These are phyloP conservation scores for Scolopax mira DNA, from an alignment of 2,113 vertebrate species.

Conservation along the genomic window DNA sequence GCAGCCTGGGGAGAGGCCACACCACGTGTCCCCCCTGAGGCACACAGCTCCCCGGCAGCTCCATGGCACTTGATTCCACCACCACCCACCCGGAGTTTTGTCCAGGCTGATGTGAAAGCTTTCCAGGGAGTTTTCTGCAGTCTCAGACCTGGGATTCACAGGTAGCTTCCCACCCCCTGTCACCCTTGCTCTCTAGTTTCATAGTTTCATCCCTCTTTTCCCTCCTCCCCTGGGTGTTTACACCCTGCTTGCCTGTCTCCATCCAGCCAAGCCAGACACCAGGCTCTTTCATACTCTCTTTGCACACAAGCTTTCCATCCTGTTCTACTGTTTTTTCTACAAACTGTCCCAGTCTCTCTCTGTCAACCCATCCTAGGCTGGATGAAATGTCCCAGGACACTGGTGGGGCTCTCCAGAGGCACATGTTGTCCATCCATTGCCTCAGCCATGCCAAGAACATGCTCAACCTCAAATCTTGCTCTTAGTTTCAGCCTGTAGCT, in stretches of 20 bases:
- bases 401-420: background rate
- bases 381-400: too few relatives aligned
- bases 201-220: background rate
- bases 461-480: background rate
- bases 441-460: background rate
- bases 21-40: fast-evolving
- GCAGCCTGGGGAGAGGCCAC: background rate
- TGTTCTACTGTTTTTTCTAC: background rate
- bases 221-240: background rate
- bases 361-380: background rate
- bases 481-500: background rate
- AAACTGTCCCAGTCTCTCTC: background rate
- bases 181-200: background rate
- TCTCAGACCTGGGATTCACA: background rate
- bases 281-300: background rate
- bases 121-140: background rate
- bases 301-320: background rate
- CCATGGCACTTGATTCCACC: background rate
- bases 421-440: too few relatives aligned
- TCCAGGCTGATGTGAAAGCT: background rate
- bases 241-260: background rate
- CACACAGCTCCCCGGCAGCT: background rate
- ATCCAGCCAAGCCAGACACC: background rate
- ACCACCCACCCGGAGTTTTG: background rate
- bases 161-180: background rate